Evolutionary conservation across 2,888 invertebrate species (phyloP).

Genomic region (Agrilus cyanescens): DNA sequence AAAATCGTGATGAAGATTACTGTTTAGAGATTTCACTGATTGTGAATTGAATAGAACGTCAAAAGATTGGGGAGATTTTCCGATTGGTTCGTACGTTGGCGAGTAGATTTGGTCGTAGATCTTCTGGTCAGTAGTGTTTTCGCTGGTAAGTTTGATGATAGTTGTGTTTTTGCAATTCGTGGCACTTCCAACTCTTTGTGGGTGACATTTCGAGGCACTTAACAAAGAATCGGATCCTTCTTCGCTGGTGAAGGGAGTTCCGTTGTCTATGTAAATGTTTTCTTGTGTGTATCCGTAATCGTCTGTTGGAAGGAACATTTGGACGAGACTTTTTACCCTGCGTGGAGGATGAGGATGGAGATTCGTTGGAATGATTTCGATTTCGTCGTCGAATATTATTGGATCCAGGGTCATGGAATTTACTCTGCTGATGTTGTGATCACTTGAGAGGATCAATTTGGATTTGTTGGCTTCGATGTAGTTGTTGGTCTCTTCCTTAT

Average conservation of each 20-base stretch:
- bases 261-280: conserved; percentile 43
- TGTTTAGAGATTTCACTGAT: conserved; percentile 6
- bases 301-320: conserved; percentile 51
- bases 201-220: conserved; percentile 44
- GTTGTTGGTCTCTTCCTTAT: conserved; percentile 66
- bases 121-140: conserved; percentile 4
- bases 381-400: conserved; percentile 42
- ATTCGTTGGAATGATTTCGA: conserved; percentile 65
- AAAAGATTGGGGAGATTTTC: too few relatives aligned
- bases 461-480: conserved; percentile 30
- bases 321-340: conserved; percentile 58
- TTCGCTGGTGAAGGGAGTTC: conserved; percentile 49
- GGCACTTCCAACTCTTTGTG: conserved; percentile 8
- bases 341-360: conserved; percentile 72
- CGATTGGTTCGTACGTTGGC: too few relatives aligned
- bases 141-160: not conserved
- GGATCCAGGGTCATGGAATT: conserved; percentile 34
- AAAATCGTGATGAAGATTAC: conserved; percentile 26
- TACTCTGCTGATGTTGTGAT: conserved; percentile 16
- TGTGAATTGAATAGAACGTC: not conserved
- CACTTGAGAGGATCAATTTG: conserved; percentile 22
- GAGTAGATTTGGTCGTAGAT: too few relatives aligned
- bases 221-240: conserved; percentile 60
- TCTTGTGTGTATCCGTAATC: conserved; percentile 43
- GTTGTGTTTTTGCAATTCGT: conserved; percentile 1